Evolutionary conservation across 2,113 vertebrate genomes (phyloP).

Genomic region (Corythornis madagascariensis): DNA sequence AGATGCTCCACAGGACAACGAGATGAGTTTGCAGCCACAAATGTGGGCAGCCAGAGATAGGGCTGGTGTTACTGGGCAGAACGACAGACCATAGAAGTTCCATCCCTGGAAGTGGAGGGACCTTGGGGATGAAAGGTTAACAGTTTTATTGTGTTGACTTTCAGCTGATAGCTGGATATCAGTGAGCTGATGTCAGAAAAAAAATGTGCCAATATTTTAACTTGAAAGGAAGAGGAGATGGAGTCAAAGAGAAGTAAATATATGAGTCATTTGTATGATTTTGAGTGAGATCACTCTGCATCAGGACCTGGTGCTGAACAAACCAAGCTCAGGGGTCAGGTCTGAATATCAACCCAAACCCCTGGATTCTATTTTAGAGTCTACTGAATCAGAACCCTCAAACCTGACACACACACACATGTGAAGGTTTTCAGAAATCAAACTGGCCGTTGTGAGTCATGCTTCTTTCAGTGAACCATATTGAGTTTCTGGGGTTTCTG

Average conservation of each 20-base stretch:
- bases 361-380: not conserved
- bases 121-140: not conserved
- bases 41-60: not conserved
- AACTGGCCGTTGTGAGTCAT: rapidly evolving
- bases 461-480: not conserved
- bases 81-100: not conserved
- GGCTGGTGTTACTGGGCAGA: not conserved
- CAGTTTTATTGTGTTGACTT: not conserved
- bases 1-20: rapidly evolving
- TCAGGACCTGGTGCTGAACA: not conserved
- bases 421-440: not conserved
- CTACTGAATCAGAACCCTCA: not conserved
- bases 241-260: conserved; percentile 7
- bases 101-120: not conserved
- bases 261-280: conserved; percentile 35
- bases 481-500: not conserved
- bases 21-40: not conserved
- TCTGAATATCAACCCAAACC: not conserved
- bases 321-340: not conserved
- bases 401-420: rapidly evolving
- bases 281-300: conserved; percentile 24
- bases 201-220: not conserved
- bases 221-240: conserved; percentile 38
- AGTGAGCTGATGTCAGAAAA: conserved; percentile 39
- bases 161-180: conserved; percentile 27